A percentile compares a stretch with the other conserved stretches of the same genome.
Conservation (phyloP, 2,797 vertebrate species). For the Chrosomus eos region DNA sequence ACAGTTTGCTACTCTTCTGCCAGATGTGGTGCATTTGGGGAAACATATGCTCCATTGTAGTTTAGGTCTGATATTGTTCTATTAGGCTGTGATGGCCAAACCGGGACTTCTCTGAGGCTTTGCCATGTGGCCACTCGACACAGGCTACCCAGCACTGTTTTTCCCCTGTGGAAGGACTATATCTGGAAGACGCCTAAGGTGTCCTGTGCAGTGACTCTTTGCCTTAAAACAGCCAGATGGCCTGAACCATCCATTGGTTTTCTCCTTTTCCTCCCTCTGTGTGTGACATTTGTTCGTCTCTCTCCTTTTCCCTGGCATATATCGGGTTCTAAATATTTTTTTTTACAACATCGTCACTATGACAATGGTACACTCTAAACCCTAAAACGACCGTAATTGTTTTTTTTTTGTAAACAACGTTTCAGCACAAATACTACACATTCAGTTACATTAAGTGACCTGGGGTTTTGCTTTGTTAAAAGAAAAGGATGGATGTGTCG, state of each 20-base stretch:
- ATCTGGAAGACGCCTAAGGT: conserved; percentile 17
- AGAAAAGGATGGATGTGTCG: not conserved
- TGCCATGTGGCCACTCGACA: not conserved
- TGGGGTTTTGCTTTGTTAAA: not conserved
- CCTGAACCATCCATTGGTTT: conserved; percentile 23
- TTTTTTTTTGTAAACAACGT: too few relatives aligned
- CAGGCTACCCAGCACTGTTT: not conserved
- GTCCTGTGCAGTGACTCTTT: conserved; percentile 12
- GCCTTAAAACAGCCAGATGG: conserved; percentile 4
- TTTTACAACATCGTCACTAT: not conserved
- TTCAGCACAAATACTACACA: not conserved
- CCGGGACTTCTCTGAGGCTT: not conserved
- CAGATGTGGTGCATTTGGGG: conserved; percentile 32
- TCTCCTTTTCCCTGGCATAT: not conserved
- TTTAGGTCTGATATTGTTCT: not conserved
- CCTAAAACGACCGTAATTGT: not conserved
- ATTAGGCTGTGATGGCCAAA: conserved; percentile 8
- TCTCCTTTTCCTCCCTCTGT: not conserved
- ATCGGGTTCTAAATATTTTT: not conserved
- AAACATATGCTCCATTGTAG: conserved; percentile 40
- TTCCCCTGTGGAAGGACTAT: not conserved
- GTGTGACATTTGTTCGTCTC: not conserved
- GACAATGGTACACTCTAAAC: not conserved
- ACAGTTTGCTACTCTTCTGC: not conserved
- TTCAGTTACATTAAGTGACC: not conserved